Evolutionary conservation across 2,113 vertebrate genomes (phyloP), one percentile per base, ranked within the genome.

Genomic region (Pseudorasbora parva): DNA sequence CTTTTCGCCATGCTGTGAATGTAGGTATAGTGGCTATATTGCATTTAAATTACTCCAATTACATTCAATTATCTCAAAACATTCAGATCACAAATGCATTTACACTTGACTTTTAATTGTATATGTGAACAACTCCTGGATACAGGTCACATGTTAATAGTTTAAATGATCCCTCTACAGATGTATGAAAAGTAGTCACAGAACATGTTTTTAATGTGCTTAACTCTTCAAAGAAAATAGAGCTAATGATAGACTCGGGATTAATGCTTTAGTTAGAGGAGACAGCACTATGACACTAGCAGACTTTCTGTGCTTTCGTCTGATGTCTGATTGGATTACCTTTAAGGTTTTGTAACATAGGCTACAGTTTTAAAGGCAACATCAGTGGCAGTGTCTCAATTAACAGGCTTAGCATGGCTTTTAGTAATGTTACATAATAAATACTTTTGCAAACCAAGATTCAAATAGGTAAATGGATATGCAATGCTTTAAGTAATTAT

Each of bases 371-470:
- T 19, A 14, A 72, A 47, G 12, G 33, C 69, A 71, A 74, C 12
- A 8, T 27, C 45, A 74, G 17, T 68, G 64, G 27, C 27, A 30
- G 62, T 12, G 21, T 74, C 45, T 49, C 45, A 27, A 27, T 47
- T 72, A 59, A 85, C 74, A 77, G 82, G 76, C 78, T 72, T 71
- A 62, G 37, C 64, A 74, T 86, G 89, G 11, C 45, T 51, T 74
- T 87, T 84, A 88, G 75, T 82, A 88, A 78, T 54, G 86, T 88
- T 89, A 88, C 84, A n/a, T 84, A 79, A 56, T 57, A 12, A 19
- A 82, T 54, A 81, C 72, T 25, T 33, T 33, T 33, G 33, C 33
- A 33, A 4, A 2, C 33, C 33, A 75, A 30, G 25, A 54, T 45
- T 56, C 25, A 51, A 37, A 37, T 21, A 47, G n/a, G 43, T 33